Conservation (phyloP, 2,113 vertebrate species). For the Coptodon rendalli region DNA sequence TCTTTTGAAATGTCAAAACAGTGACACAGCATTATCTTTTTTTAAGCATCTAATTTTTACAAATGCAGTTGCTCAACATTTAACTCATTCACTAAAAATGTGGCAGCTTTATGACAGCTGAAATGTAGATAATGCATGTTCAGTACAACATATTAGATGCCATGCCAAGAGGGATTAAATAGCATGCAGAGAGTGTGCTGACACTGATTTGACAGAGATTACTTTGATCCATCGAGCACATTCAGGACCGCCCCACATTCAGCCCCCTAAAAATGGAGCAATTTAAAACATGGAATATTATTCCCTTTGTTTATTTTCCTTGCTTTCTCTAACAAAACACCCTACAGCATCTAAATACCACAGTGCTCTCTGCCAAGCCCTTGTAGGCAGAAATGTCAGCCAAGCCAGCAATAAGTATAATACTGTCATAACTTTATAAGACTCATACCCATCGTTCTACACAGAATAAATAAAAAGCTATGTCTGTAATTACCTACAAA, state of each 20-base stretch:
- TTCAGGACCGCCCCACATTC: not conserved
- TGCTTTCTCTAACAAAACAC: not conserved
- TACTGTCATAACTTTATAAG: not conserved
- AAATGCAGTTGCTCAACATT: not conserved
- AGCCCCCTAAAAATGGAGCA: not conserved
- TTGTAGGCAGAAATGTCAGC: not conserved
- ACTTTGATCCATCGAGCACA: constrained; percentile 41
- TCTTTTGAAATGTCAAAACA: not conserved
- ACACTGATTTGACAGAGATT: constrained; percentile 54
- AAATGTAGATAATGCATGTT: not conserved
- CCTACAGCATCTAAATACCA: not conserved
- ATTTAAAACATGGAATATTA: not conserved
- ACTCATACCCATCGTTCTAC: not conserved
- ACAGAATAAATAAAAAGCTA: not conserved
- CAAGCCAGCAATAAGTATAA: not conserved
- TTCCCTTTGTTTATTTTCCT: not conserved
- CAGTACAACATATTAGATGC: constrained; percentile 10
- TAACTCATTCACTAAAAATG: not conserved
- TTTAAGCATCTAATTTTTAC: not conserved
- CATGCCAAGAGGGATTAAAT: constrained; percentile 35
- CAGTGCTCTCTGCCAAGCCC: not conserved
- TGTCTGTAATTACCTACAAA: not conserved
- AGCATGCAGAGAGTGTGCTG: constrained; percentile 24
- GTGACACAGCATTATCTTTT: not conserved
- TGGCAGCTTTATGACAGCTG: not conserved